Conservation (phyloP, 2,888 invertebrate genomes). For the Cephus sareptanus region DNA sequence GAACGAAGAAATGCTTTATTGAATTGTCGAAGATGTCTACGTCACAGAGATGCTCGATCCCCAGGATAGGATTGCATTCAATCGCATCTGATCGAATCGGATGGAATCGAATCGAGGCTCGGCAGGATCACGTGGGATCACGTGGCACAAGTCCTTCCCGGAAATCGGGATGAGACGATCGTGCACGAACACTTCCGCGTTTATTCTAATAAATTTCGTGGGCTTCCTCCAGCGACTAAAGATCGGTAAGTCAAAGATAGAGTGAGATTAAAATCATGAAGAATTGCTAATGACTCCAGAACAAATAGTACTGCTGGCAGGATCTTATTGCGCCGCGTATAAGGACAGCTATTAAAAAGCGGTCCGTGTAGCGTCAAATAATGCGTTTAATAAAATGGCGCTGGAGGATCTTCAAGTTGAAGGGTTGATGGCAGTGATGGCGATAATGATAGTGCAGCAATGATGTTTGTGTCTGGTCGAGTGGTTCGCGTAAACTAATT, state of each 20-base stretch:
- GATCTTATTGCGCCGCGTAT: not conserved
- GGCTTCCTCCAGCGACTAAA: not conserved
- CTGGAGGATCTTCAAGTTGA: not conserved
- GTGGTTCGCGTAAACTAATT: constrained; percentile 1
- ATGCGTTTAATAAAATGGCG: not conserved
- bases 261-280: not conserved
- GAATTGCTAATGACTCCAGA: not conserved
- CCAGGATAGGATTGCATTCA: not conserved
- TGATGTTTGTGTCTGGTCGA: not conserved
- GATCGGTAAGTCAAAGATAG: not conserved
- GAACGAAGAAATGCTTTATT: constrained; percentile 34
- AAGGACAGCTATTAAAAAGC: not conserved
- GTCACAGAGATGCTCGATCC: constrained; percentile 12
- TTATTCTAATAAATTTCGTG: not conserved
- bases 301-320: not conserved
- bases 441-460: not conserved
- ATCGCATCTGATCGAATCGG: not conserved
- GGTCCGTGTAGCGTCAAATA: not conserved
- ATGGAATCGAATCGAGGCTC: not conserved
- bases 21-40: constrained; percentile 31
- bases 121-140: not conserved
- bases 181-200: not conserved
- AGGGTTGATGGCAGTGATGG: not conserved
- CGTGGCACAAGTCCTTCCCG: not conserved
- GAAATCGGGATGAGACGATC: not conserved